Evolutionary conservation across 1,140 invertebrate genomes (phyloP).

Genomic region (Listronotus bonariensis): DNA sequence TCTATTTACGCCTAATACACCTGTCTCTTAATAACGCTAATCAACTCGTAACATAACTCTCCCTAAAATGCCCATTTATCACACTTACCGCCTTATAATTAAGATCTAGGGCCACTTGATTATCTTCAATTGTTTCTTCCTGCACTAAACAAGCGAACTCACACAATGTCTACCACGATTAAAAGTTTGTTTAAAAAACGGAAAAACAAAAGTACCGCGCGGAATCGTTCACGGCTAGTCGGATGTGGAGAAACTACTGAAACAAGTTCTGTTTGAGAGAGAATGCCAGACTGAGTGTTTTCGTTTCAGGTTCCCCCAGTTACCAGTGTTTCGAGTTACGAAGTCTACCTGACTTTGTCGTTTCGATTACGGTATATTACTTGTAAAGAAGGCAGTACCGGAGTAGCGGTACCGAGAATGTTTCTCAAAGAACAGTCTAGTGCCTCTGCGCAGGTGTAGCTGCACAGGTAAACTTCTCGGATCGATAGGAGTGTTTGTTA

Average conservation of each 20-base stretch:
- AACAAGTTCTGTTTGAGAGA: background rate
- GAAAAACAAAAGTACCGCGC: conserved; percentile 1
- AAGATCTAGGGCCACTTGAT: no score
- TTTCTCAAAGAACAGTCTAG: background rate
- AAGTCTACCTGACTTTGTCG: conserved; percentile 11
- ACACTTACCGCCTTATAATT: background rate
- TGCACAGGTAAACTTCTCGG: no score
- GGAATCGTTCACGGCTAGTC: conserved; percentile 4
- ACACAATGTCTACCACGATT: no score
- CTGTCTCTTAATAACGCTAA: conserved; percentile 11
- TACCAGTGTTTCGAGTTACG: background rate
- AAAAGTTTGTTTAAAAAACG: no score
- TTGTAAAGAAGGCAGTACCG: conserved; percentile 8
- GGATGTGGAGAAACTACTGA: background rate
- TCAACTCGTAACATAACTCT: background rate
- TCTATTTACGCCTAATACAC: conserved; percentile 5
- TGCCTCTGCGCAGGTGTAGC: no score
- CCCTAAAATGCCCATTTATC: background rate
- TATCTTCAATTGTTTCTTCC: no score
- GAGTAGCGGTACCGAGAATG: background rate
- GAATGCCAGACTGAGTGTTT: conserved; percentile 27
- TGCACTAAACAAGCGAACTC: no score
- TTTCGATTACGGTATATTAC: conserved; percentile 18
- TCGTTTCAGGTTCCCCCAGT: conserved; percentile 22
- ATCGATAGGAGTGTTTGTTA: no score